A percentile compares a stretch with the other conserved stretches of the same genome.
phyloP scores from a whole-genome alignment of 1,140 invertebrate genomes.

The Probaryconus sp. region DNA sequence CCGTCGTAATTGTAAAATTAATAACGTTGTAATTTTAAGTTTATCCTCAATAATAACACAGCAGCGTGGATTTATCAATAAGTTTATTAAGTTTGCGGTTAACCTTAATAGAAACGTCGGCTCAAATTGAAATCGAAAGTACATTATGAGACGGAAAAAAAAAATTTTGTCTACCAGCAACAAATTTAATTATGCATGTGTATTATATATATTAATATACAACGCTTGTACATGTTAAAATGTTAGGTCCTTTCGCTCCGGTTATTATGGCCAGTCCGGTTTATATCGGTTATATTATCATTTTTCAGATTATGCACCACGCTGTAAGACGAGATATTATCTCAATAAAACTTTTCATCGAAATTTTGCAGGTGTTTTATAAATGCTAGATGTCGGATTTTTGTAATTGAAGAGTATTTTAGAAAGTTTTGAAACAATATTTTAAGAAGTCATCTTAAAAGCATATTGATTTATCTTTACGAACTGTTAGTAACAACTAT shows the following conservation, averaged over 20 bases:
- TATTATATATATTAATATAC: constrained; percentile 11
- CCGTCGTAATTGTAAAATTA: constrained; percentile 9
- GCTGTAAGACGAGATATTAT: background rate
- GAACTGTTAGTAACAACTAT: too few species aligned
- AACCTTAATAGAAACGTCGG: constrained; percentile 32
- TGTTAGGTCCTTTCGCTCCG: constrained; percentile 21
- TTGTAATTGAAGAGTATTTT: too few species aligned
- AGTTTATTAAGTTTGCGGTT: constrained; percentile 6
- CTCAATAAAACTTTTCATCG: background rate
- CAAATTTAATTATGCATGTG: constrained; percentile 28
- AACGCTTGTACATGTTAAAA: constrained; percentile 3
- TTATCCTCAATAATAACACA: background rate
- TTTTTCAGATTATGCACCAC: background rate
- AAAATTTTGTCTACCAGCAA: too few species aligned
- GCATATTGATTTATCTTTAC: too few species aligned
- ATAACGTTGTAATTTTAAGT: constrained; percentile 8
- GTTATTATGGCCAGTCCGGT: constrained; percentile 20
- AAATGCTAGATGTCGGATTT: too few species aligned
- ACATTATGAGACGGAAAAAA: too few species aligned
- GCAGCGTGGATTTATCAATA: constrained; percentile 6
- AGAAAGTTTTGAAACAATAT: constrained; percentile 5
- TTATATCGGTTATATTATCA: constrained; percentile 4
- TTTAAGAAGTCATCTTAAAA: too few species aligned
- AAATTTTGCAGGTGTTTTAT: too few species aligned
- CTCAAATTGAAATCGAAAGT: too few species aligned